Evolutionary conservation across 1,140 invertebrate species (phyloP).

Genomic region (Amyelois transitella): DNA sequence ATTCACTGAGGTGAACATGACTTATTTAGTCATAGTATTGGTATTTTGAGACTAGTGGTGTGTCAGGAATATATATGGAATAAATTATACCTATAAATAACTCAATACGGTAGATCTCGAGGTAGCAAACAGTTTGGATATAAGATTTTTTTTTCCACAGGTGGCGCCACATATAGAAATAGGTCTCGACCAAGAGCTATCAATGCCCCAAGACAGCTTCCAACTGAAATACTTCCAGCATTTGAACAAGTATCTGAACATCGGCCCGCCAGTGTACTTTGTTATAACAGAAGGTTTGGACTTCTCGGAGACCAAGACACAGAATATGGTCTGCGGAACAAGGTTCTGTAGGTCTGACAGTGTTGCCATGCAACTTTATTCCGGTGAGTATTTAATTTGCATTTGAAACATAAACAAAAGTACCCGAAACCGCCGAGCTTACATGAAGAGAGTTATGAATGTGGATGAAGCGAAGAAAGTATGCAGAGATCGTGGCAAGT

Average conservation of each 20-base stretch:
- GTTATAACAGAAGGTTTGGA: constrained; percentile 90
- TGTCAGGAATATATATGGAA: too few species aligned
- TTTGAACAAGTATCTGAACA: constrained; percentile 90
- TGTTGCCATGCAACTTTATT: constrained; percentile 87
- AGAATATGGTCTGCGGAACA: constrained; percentile 92
- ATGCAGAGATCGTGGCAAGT: too few species aligned
- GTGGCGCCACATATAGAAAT: constrained; percentile 92
- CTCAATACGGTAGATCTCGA: not conserved
- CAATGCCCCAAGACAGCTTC: constrained; percentile 97
- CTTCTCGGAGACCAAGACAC: constrained; percentile 81
- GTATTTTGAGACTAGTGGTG: too few species aligned
- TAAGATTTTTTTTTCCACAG: constrained; percentile 22
- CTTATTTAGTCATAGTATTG: too few species aligned
- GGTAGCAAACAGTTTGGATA: not conserved
- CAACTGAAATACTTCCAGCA: constrained; percentile 93
- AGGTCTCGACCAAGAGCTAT: constrained; percentile 96
- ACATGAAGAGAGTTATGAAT: too few species aligned
- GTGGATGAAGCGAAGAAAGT: too few species aligned
- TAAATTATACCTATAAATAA: too few species aligned
- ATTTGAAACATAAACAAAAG: too few species aligned
- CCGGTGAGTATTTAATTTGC: constrained; percentile 55
- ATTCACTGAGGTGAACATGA: too few species aligned
- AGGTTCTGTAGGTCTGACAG: constrained; percentile 87
- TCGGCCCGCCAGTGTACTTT: constrained; percentile 98
- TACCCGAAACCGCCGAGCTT: too few species aligned